phyloP scores from a whole-genome alignment of 1,140 invertebrate genomes.

The Euglossa dilemma region DNA sequence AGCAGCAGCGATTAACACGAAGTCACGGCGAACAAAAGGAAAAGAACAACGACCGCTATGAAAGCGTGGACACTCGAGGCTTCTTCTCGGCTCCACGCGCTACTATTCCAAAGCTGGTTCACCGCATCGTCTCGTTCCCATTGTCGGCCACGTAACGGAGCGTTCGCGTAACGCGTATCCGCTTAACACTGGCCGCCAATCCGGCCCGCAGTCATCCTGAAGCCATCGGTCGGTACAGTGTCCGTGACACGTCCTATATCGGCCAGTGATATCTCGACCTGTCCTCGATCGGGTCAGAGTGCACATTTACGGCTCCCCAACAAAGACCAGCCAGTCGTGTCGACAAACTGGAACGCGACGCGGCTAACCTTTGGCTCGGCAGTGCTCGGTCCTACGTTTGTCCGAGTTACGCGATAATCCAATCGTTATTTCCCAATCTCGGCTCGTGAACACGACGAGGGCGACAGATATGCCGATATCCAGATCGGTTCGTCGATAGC shows the following conservation, averaged over 20 bases:
- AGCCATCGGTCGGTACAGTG: constrained; percentile 24
- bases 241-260: constrained; percentile 35
- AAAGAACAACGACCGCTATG: too few relatives aligned
- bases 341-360: constrained; percentile 14
- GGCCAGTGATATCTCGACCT: constrained; percentile 32
- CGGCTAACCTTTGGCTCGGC: not conserved
- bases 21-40: too few relatives aligned
- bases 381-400: not conserved
- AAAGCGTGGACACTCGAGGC: too few relatives aligned
- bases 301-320: constrained; percentile 11
- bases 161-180: constrained; percentile 20
- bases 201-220: constrained; percentile 27
- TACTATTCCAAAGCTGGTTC: not conserved
- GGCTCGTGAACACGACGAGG: too few relatives aligned
- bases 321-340: not conserved
- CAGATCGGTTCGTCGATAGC: not conserved
- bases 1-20: too few relatives aligned
- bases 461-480: not conserved
- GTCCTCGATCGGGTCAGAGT: constrained; percentile 30
- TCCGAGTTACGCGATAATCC: not conserved
- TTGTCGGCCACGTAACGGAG: constrained; percentile 25
- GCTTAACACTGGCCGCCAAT: not conserved
- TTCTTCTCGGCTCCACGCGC: too few relatives aligned
- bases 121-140: constrained; percentile 9
- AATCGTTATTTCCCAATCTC: not conserved